Evolutionary conservation across 1,140 invertebrate genomes (phyloP).

Genomic region (Drosophila albomicans): DNA sequence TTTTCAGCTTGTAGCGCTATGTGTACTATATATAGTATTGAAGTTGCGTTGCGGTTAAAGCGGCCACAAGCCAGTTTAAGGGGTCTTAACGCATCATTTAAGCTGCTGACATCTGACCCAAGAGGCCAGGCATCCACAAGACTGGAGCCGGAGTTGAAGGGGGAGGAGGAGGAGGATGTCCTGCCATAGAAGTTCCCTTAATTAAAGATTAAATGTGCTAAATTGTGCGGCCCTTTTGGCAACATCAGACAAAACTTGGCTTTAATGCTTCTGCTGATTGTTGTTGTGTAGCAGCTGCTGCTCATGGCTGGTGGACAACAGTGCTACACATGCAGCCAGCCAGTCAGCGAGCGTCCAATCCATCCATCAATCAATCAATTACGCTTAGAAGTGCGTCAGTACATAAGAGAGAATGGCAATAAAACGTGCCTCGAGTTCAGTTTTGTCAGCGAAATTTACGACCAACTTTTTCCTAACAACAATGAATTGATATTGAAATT

Average conservation of each 20-base stretch:
- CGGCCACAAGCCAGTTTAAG: constrained; percentile 67
- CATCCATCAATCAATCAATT: constrained; percentile 80
- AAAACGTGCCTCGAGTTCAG: constrained; percentile 65
- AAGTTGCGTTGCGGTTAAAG: constrained; percentile 42
- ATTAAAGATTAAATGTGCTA: constrained; percentile 80
- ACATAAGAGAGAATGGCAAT: constrained; percentile 46
- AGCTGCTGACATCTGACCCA: constrained; percentile 52
- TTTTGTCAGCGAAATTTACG: constrained; percentile 74
- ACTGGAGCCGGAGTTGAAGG: background rate
- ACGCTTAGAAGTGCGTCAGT: constrained; percentile 67
- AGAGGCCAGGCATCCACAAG: constrained; percentile 3
- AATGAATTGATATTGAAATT: constrained; percentile 52
- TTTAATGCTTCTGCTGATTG: constrained; percentile 48
- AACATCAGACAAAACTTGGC: constrained; percentile 33
- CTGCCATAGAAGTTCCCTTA: constrained; percentile 50
- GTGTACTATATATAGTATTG: constrained; percentile 2
- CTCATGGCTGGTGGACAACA: background rate
- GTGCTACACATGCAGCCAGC: constrained; percentile 10
- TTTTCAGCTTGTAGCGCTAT: constrained; percentile 38
- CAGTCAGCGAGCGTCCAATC: constrained; percentile 23
- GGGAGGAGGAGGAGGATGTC: constrained; percentile 2
- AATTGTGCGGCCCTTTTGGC: constrained; percentile 54
- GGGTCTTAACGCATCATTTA: constrained; percentile 79
- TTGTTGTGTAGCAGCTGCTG: constrained; percentile 29
- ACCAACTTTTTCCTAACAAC: constrained; percentile 61